phyloP scores from a whole-genome alignment of 2,888 invertebrate species.

The Drosophila leonis region DNA sequence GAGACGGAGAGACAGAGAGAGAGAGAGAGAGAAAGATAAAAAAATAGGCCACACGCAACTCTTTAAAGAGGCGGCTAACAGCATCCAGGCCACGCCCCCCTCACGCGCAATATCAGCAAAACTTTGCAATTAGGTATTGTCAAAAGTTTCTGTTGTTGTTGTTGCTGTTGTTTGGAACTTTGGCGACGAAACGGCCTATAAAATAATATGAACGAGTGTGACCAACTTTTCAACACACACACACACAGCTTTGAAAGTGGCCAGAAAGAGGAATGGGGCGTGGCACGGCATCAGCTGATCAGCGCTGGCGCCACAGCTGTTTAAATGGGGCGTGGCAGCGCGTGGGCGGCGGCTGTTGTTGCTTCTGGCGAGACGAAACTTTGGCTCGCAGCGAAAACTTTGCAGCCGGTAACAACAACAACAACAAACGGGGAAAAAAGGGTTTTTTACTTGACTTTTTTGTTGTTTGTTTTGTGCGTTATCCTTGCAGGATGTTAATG shows the following conservation, averaged over 20 bases:
- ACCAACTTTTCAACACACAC: conserved; percentile 36
- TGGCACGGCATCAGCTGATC: conserved; percentile 43
- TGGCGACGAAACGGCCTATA: conserved; percentile 77
- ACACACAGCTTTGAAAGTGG: not conserved
- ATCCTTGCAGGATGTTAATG: conserved; percentile 16
- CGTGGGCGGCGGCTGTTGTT: not conserved
- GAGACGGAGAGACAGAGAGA: not conserved
- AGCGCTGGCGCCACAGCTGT: conserved; percentile 48
- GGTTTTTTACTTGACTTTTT: conserved; percentile 21
- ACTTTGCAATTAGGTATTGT: conserved; percentile 80
- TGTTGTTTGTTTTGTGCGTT: conserved; percentile 12
- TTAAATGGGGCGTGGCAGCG: conserved; percentile 6
- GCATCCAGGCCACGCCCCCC: conserved; percentile 41
- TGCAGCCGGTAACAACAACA: conserved; percentile 57
- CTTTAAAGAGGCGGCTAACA: conserved; percentile 33
- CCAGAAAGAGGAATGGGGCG: not conserved
- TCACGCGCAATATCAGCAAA: conserved; percentile 63
- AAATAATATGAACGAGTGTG: conserved; percentile 63
- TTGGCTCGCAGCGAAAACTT: conserved; percentile 72
- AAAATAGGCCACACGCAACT: conserved; percentile 65
- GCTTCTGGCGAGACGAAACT: conserved; percentile 66
- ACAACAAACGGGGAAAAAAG: conserved; percentile 19
- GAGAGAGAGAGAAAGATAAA: conserved; percentile 3
- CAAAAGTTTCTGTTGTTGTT: conserved; percentile 62
- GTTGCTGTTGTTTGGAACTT: conserved; percentile 67